Conservation (phyloP, 2,113 vertebrate genomes). For the Cisticola juncidis region DNA sequence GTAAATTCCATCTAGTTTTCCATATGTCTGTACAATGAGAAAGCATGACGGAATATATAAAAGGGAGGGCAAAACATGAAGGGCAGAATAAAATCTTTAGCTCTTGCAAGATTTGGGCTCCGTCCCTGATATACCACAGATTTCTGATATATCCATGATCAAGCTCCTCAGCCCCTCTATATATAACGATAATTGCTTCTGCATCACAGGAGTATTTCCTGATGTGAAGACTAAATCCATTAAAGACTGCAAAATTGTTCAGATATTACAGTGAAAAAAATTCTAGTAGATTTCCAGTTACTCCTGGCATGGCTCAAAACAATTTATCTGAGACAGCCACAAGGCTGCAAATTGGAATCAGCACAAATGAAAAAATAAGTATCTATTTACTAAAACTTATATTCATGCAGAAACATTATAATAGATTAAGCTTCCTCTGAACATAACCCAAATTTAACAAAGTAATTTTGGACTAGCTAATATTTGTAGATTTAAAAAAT, state of each 20-base stretch:
- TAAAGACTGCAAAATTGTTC: background rate
- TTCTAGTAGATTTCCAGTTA: background rate
- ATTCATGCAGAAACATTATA: background rate
- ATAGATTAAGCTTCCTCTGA: background rate
- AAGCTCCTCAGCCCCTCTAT: background rate
- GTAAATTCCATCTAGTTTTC: background rate
- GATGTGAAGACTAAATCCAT: constrained; percentile 6
- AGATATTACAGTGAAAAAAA: background rate
- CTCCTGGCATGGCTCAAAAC: background rate
- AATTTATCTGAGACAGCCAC: background rate
- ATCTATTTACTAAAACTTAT: background rate
- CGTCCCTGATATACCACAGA: background rate
- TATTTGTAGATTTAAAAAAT: background rate
- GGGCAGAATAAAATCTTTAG: background rate
- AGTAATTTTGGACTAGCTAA: background rate
- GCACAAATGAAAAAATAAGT: background rate
- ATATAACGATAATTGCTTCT: constrained; percentile 25
- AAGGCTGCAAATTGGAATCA: background rate
- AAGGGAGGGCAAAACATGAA: background rate
- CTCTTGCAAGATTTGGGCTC: background rate
- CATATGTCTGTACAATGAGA: background rate
- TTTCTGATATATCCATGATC: background rate
- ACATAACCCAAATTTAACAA: background rate
- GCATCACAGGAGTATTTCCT: constrained; percentile 4
- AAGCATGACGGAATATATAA: background rate